These are phyloP conservation scores for Ophthalmolycus amberensis DNA, from an alignment of 2,113 vertebrate species.

Conservation along the genomic window DNA sequence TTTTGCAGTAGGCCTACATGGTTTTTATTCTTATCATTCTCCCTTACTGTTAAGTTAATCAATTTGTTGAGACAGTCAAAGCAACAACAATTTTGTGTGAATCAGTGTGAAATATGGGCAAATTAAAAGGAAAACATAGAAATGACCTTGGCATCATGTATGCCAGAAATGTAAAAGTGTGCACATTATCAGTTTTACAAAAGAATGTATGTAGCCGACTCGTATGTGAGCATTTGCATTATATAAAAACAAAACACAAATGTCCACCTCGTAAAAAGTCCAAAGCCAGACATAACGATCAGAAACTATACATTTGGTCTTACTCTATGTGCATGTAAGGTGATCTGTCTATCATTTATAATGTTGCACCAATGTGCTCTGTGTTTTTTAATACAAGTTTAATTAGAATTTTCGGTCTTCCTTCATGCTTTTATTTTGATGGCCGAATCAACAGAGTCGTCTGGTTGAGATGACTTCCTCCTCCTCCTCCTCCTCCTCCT, in stretches of 20 bases:
- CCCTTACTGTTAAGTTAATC: background rate
- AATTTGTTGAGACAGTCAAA: background rate
- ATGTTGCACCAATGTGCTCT: background rate
- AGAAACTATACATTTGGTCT: background rate
- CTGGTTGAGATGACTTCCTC: background rate
- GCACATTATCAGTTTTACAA: background rate
- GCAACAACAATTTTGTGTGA: background rate
- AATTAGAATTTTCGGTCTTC: background rate
- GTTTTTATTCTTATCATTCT: background rate
- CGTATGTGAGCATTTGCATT: background rate
- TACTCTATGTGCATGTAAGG: background rate
- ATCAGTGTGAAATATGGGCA: background rate
- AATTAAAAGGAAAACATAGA: background rate
- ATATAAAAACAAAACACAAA: background rate
- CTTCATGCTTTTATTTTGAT: conserved; percentile 56
- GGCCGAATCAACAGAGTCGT: background rate
- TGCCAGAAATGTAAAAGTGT: background rate
- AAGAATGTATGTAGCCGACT: background rate
- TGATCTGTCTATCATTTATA: background rate
- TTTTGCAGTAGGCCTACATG: background rate
- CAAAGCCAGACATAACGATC: background rate
- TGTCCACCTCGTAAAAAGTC: background rate
- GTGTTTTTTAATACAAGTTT: background rate
- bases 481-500: background rate
- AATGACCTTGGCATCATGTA: background rate